These are phyloP conservation scores for Drosophila acutilabella DNA, from an alignment of 2,888 invertebrate genomes.

Conservation along the genomic window DNA sequence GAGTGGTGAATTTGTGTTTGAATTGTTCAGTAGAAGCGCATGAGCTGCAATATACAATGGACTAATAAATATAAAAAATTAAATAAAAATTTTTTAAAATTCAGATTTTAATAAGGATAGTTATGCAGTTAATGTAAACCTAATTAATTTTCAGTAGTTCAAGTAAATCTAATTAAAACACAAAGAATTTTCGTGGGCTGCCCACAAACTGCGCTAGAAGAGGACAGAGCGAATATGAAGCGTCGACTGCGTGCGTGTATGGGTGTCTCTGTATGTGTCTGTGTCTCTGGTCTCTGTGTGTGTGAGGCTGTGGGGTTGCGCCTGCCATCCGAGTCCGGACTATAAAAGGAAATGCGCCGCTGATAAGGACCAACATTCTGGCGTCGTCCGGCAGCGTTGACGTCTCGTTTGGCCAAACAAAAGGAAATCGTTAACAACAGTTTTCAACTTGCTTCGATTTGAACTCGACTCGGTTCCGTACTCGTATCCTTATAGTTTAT, in stretches of 20 bases:
- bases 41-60: no score
- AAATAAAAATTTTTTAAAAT: neutral
- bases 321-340: constrained; percentile 46
- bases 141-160: neutral
- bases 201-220: neutral
- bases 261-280: neutral
- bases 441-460: constrained; percentile 24
- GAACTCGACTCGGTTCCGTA: constrained; percentile 5
- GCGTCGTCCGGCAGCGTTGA: constrained; percentile 79
- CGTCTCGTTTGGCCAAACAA: constrained; percentile 59
- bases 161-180: neutral
- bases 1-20: constrained; percentile 38
- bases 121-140: no score
- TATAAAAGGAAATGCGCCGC: constrained; percentile 84
- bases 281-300: neutral
- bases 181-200: constrained; percentile 2
- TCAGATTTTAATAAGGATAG: no score
- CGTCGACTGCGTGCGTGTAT: neutral
- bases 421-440: constrained; percentile 38
- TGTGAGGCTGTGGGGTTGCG: constrained; percentile 9
- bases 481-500: constrained; percentile 18
- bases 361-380: constrained; percentile 83
- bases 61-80: no score
- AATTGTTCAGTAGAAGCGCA: neutral
- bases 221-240: neutral